Evolutionary conservation across 2,888 invertebrate species (phyloP).

Genomic region (Acheta domesticus): DNA sequence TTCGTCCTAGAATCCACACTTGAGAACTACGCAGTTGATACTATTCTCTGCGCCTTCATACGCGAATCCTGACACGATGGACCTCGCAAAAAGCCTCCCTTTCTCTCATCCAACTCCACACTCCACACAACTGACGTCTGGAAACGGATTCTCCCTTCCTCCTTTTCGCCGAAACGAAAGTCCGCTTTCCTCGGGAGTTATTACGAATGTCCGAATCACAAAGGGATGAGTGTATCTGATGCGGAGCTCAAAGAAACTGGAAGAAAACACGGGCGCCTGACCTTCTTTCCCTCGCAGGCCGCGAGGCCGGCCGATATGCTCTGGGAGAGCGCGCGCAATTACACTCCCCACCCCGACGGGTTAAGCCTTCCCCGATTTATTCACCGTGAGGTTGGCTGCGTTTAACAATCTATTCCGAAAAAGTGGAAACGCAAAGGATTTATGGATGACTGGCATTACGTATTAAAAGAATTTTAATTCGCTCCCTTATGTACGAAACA

Average conservation of each 20-base stretch:
- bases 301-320: too few species aligned
- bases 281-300: neutral
- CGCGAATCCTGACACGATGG: too few species aligned
- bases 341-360: neutral
- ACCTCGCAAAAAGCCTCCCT: too few species aligned
- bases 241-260: neutral
- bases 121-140: too few species aligned
- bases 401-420: neutral
- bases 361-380: neutral
- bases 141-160: neutral
- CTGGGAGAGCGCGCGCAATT: neutral
- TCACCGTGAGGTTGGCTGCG: neutral
- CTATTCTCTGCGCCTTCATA: too few species aligned
- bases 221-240: slow-evolving; percentile 6
- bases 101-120: too few species aligned
- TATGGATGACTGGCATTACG: neutral
- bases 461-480: neutral
- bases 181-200: neutral
- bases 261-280: neutral
- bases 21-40: too few species aligned
- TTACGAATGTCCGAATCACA: neutral
- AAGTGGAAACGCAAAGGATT: neutral
- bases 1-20: too few species aligned
- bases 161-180: neutral
- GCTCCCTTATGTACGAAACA: neutral